Evolutionary conservation across 2,113 vertebrate genomes (phyloP).

Genomic region (Hemichromis elongatus): DNA sequence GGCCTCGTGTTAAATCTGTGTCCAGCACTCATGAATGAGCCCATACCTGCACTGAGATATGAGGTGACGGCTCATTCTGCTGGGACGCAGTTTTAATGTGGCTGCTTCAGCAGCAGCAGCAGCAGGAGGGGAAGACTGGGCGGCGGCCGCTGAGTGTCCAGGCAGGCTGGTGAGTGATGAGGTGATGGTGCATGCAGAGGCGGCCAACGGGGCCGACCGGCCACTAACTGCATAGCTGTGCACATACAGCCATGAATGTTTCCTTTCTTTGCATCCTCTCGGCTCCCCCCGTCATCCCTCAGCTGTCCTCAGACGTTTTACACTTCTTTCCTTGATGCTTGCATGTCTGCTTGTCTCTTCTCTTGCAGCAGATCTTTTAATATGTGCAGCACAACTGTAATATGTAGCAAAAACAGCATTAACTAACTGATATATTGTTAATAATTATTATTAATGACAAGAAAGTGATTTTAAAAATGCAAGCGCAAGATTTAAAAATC

Average conservation of each 20-base stretch:
- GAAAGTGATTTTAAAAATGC: background rate
- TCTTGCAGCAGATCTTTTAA: background rate
- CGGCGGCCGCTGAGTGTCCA: background rate
- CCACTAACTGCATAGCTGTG: slow-evolving; percentile 2
- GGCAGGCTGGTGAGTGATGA: slow-evolving; percentile 60
- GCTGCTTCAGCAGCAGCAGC: slow-evolving; percentile 2
- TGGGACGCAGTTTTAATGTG: slow-evolving; percentile 4
- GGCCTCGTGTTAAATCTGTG: slow-evolving; percentile 51
- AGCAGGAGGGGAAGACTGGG: background rate
- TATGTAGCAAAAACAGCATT: background rate
- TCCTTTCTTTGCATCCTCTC: slow-evolving; percentile 19
- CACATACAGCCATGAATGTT: slow-evolving; percentile 36
- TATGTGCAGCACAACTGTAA: background rate
- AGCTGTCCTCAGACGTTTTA: slow-evolving; percentile 15
- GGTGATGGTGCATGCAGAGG: slow-evolving; percentile 46
- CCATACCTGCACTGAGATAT: slow-evolving; percentile 36
- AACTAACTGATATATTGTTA: background rate
- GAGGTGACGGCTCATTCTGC: slow-evolving; percentile 35
- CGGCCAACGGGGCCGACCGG: slow-evolving; percentile 1
- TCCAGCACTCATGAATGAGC: slow-evolving; percentile 52
- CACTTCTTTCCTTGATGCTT: slow-evolving; percentile 1
- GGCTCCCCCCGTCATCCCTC: background rate
- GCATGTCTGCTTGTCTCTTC: background rate
- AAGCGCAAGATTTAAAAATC: background rate
- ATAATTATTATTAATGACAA: background rate